A percentile compares a stretch with the other conserved stretches of the same genome.
phyloP scores from a whole-genome alignment of 2,113 vertebrate genomes.

The Dunckerocampus dactyliophorus region DNA sequence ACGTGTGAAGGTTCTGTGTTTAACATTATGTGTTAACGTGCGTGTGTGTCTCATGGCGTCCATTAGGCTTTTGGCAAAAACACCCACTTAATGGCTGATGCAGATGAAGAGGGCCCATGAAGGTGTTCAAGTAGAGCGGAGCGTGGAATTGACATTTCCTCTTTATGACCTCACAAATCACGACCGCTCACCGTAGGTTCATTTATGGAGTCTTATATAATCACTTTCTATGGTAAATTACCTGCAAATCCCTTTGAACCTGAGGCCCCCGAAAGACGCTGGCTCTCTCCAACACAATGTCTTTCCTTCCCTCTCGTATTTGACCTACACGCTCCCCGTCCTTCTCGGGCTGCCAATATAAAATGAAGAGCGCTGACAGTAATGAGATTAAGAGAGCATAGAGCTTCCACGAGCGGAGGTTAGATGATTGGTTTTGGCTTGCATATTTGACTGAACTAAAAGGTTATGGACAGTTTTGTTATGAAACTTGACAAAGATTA shows the following conservation, averaged over 20 bases:
- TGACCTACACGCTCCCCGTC: not conserved
- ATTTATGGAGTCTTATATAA: slow-evolving; percentile 25
- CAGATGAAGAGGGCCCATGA: slow-evolving; percentile 18
- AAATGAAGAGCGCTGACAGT: slow-evolving; percentile 1
- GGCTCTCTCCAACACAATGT: not conserved
- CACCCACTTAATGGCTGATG: slow-evolving; percentile 16
- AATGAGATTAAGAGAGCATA: not conserved
- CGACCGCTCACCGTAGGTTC: slow-evolving; percentile 7
- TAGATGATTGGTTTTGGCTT: not conserved
- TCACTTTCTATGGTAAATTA: slow-evolving; percentile 20
- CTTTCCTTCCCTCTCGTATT: not conserved
- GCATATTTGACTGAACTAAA: not conserved
- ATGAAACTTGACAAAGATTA: not conserved
- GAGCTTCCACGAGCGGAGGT: not conserved
- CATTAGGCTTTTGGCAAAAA: not conserved
- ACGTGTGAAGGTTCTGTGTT: not conserved
- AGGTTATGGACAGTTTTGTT: not conserved
- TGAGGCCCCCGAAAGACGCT: not conserved
- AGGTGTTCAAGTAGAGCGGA: slow-evolving; percentile 37
- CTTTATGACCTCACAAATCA: slow-evolving; percentile 43
- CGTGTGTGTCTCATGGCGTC: too few species aligned
- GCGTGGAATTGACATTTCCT: slow-evolving; percentile 46
- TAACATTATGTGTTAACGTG: not conserved
- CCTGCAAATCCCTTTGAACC: slow-evolving; percentile 14
- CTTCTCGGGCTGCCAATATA: not conserved